phyloP scores from a whole-genome alignment of 1,140 invertebrate genomes.

The Drosophila pseudoobscura region DNA sequence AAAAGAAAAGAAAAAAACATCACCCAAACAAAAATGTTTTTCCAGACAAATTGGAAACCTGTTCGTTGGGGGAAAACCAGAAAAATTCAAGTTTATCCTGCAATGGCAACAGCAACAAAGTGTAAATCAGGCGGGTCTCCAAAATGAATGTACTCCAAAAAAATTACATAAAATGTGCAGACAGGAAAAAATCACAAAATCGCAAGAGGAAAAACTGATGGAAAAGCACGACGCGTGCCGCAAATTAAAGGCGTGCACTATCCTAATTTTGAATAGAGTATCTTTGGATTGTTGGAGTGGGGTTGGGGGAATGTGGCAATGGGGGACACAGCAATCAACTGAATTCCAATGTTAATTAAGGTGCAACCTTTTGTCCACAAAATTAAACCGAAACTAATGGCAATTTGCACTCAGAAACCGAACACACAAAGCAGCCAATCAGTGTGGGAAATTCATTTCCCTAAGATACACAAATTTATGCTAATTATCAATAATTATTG shows the following conservation, averaged over 20 bases:
- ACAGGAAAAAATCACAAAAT: slow-evolving; percentile 28
- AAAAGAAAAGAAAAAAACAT: slow-evolving; percentile 9
- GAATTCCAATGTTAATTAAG: slow-evolving; percentile 63
- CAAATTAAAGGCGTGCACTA: slow-evolving; percentile 41
- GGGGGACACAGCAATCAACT: slow-evolving; percentile 34
- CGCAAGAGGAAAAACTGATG: slow-evolving; percentile 27
- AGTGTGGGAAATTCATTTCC: slow-evolving; percentile 31
- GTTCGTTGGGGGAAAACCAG: slow-evolving; percentile 60
- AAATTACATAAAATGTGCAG: slow-evolving; percentile 51
- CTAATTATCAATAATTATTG: slow-evolving; percentile 57
- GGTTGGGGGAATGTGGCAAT: background rate
- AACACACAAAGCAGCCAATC: slow-evolving; percentile 45
- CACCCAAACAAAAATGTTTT: slow-evolving; percentile 34
- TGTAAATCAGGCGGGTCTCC: slow-evolving; percentile 33
- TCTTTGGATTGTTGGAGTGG: slow-evolving; percentile 13
- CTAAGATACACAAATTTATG: slow-evolving; percentile 44
- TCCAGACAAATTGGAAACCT: slow-evolving; percentile 48
- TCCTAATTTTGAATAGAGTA: slow-evolving; percentile 4
- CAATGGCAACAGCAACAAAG: slow-evolving; percentile 16
- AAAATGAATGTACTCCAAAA: slow-evolving; percentile 12
- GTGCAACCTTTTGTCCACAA: slow-evolving; percentile 39
- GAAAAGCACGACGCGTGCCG: slow-evolving; percentile 37
- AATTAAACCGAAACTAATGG: slow-evolving; percentile 28
- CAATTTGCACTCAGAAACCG: slow-evolving; percentile 29
- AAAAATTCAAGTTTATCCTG: slow-evolving; percentile 76